Base-by-base conservation (phyloP, 2,113 vertebrate species). In the Bubo bubo region DNA sequence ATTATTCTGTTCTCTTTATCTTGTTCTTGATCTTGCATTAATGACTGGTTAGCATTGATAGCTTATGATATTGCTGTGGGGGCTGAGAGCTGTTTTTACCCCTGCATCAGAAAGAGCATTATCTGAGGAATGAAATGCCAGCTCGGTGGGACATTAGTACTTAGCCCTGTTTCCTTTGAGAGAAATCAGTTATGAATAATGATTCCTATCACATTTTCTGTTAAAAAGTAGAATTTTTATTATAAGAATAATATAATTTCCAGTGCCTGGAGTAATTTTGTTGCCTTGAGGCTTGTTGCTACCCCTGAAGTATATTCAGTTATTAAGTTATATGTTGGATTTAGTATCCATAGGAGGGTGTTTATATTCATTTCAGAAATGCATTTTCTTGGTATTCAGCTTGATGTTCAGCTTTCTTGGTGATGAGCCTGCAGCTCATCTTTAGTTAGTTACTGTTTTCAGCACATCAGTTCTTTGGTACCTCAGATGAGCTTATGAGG, bases 311-410 rank as follows among this genome's bases (percentile, higher is more conserved):
- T 62, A 67, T 89, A 35, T 15, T 39, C 58, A 74, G 10, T 60
- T 81, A 41, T 37, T 64, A 77, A 72, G 22, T 52, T 80, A 56
- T 32, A 39, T 50, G 16, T 56, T 80, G 75, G 71, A 39, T 88
- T 95, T 60, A 52, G 76, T 43, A 89, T 67, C 41, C 10, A 1
- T 52, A 91, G 74, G 73, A 94, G 27, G 10, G 5, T 43, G 75
- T 93, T 97, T 79, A 71, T 97, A 94, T 96, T 95, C 59, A 58
- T 91, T 93, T 92, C 59, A 93, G 73, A 95, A 95, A 89, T 89
- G 22, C 71, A n/a, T 52, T 94, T 92, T 50, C 82, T 91, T 91
- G 47, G 19, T 95, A 75, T 84, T 53, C 79, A 59, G 22, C 56
- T 88, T 37, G 52, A 52, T 95, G 88, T 70, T 50, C 74, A 55